Evolutionary conservation across 2,888 invertebrate species (phyloP), one percentile per base, ranked within the genome.

Genomic region (Cremastinae sp.): DNA sequence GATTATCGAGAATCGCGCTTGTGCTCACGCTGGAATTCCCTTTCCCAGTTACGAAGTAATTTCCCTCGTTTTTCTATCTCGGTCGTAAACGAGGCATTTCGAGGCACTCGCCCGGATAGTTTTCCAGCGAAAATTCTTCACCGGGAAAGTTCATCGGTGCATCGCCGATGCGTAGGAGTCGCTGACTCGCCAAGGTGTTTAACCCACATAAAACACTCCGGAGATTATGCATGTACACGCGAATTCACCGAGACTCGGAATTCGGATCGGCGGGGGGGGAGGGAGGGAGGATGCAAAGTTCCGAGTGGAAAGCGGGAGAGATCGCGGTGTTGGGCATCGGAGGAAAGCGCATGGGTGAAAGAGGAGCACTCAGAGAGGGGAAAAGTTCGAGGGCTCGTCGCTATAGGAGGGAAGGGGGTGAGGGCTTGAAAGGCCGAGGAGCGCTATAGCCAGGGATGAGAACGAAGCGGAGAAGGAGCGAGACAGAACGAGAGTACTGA

Each of bases 271-370:
- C n/a, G n/a, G n/a, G n/a, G n/a, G n/a, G n/a, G n/a, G n/a, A n/a
- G n/a, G n/a, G n/a, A n/a, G n/a, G n/a, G n/a, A n/a, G n/a, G n/a
- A 37, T 22, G 47, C 45, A 71, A 75, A 74, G 77, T 64, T 85
- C 82, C 80, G 82, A 81, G 76, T 77, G 79, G n/a, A n/a, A 78
- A 81, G 84, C 79, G 81, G 84, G 82, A 81, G 80, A 82, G 81
- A n/a, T n/a, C n/a, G n/a, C n/a, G n/a, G n/a, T 76, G 78, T 68
- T 55, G 78, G 72, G 74, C 68, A 72, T 56, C 59, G 59, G 58
- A 43, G 37, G 56, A 62, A 70, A n/a, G n/a, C 65, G 75, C 59
- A 45, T 41, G 55, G 55, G 56, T 68, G 53, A 73, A 59, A 72
- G 76, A 78, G 78, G 55, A 73, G 64, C 41, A 62, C 62, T 14